Evolutionary conservation across 2,888 invertebrate genomes (phyloP), one percentile per base, ranked within the genome.

Genomic region (Drosophila aldrichi): DNA sequence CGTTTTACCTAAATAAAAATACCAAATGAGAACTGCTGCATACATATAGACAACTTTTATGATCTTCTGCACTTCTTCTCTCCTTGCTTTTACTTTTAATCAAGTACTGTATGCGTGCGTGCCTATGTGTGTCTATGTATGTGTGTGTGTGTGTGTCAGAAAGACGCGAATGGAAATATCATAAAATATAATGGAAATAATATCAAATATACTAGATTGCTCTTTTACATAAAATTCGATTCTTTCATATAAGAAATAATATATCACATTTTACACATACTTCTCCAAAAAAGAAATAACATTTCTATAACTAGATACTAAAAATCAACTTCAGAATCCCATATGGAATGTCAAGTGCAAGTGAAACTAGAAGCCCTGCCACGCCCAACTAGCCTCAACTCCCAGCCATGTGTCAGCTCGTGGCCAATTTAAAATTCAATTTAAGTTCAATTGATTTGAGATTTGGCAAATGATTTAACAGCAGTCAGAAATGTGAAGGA

Each of bases 371-470:
- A 69, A 52, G 48, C 14, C 7, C 52, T 57, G 57, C 46, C 76
- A 82, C 84, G 82, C 85, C 85, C 85, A 57, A 8, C 57, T 65
- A 46, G 34, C 63, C 63, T 34, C 66, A 40, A n/a, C 38, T 34
- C 0, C 9, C 40, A 34, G 10, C 7, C 40, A 66, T 66, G 56
- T 64, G 69, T 65, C 77, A 69, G 67, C 64, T 69, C 57, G 46
- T 71, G 81, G 88, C 82, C 84, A 84, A 84, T 84, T 84, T 73
- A 79, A 82, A 88, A 84, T 82, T 84, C 84, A 84, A 84, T 84
- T 88, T 84, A 74, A 88, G 81, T 82, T 81, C 85, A 73, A 88
- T 84, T 88, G 84, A 80, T 68, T 84, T 85, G 85, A 78, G 76
- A 73, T 81, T 77, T 68, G 70, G 66, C 62, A 72, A 71, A 76